Evolutionary conservation across 2,113 vertebrate genomes (phyloP).

Genomic region (Mesoclemmys tuberculata): DNA sequence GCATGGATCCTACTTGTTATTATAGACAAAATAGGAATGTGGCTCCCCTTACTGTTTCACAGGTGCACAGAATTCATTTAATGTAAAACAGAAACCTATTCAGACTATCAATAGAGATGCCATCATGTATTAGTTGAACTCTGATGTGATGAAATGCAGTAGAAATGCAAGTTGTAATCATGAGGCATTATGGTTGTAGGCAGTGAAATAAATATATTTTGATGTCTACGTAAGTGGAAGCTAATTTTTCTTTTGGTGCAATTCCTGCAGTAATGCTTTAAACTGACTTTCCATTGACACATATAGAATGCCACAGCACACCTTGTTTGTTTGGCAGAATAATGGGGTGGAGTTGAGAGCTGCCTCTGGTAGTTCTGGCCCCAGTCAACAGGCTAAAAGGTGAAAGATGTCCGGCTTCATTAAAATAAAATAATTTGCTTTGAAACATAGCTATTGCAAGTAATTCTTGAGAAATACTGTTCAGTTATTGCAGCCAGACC

Average conservation of each 20-base stretch:
- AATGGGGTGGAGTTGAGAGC: background rate
- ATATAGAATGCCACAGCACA: conserved; percentile 10
- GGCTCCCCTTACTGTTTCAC: background rate
- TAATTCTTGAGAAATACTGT: conserved; percentile 20
- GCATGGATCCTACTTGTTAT: background rate
- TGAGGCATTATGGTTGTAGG: background rate
- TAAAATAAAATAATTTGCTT: conserved; percentile 35
- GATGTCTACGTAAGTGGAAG: background rate
- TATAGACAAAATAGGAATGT: background rate
- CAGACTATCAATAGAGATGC: background rate
- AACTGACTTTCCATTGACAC: conserved; percentile 18
- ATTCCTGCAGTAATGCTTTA: background rate
- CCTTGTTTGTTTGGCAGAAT: background rate
- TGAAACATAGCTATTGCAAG: background rate
- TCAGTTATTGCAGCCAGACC: background rate
- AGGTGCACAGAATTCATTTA: background rate
- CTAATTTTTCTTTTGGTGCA: background rate
- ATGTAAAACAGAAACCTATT: background rate
- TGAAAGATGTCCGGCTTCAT: conserved; percentile 13
- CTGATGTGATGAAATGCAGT: background rate
- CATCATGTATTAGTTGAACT: background rate
- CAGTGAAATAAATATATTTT: background rate
- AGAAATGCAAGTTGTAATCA: background rate
- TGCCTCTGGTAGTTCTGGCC: background rate
- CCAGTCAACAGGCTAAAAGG: background rate